Percentiles rank a stretch among this genome's conserved stretches.
phyloP scores from a whole-genome alignment of 2,888 invertebrate genomes.

The Bimastos eiseni region DNA sequence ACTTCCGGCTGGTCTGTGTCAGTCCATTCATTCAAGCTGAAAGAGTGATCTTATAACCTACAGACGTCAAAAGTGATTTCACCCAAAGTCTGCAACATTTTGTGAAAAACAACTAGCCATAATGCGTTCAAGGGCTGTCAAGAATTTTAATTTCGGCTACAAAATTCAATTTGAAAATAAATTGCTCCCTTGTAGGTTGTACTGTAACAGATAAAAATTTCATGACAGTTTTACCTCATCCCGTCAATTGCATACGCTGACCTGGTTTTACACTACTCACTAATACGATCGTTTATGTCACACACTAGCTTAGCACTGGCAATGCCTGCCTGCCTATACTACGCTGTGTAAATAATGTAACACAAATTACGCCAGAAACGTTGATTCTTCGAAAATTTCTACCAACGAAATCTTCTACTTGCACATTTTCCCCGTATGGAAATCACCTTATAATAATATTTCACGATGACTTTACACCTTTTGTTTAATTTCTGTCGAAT shows the following conservation, averaged over 20 bases:
- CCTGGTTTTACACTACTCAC: neutral
- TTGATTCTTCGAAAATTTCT: neutral
- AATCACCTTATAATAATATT: neutral
- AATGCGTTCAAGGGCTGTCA: too few relatives aligned
- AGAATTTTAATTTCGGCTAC: neutral
- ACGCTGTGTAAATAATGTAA: neutral
- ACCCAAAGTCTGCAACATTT: neutral
- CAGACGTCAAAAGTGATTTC: neutral
- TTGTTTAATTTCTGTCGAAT: neutral
- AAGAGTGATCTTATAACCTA: too few relatives aligned
- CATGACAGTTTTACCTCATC: neutral
- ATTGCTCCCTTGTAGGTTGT: neutral
- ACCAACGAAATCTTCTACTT: neutral
- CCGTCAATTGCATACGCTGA: neutral
- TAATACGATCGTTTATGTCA: neutral
- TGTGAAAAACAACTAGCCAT: neutral
- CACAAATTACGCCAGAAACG: neutral
- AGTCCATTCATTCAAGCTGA: too few relatives aligned
- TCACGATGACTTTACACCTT: constrained; percentile 13
- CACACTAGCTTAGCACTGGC: neutral
- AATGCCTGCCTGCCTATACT: neutral
- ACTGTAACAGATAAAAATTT: neutral
- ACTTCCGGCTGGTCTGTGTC: too few relatives aligned
- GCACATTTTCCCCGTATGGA: neutral
- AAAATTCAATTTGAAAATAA: neutral